Evolutionary conservation across 1,140 invertebrate genomes (phyloP), one percentile per base, ranked within the genome.

Genomic region (Sarcophaga bullata): DNA sequence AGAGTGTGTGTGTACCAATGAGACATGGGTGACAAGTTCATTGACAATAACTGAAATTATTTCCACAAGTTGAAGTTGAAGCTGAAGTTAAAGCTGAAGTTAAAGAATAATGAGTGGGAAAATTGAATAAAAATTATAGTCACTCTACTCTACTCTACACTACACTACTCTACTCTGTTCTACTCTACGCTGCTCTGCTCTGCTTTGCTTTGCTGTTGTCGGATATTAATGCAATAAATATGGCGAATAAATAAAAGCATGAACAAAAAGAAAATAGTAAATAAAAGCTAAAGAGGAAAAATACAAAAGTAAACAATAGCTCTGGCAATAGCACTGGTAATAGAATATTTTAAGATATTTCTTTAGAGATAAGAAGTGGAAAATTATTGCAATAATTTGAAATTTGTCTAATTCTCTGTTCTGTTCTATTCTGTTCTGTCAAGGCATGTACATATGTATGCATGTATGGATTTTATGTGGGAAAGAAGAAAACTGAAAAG

Each of bases 341-440:
- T 68, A 68, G 62, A 68, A 68, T 68, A 68, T 19, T 68, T 68
- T 68, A 68, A 68, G 62, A 68, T 68, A 19, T 68, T n/a, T 68
- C 7, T 5, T 25, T 37, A 8, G 3, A 19, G 62, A 68, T 68
- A 68, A 19, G 19, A 10, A 19, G n/a, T 7, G 7, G 62, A 19
- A 68, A 68, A 68, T 68, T 19, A 68, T 2, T 37, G 25, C 25
- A 37, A 37, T 37, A 37, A 37, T 37, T 68, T 68, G 62, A 13
- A n/a, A 58, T 58, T 58, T 58, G 13, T 58, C 13, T 58, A 15
- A 37, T 37, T 58, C n/a, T 1, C 54, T 58, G 54, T 58, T 58
- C 15, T 58, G 6, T n/a, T 1, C 54, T 58, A 13, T 58, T 58
- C 15, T 58, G 25, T 37, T 37, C 25, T 37, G 25, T 37, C 25